Conservation (phyloP, 92 coral and sea anemone species). For the Scolanthus callimorphus region DNA sequence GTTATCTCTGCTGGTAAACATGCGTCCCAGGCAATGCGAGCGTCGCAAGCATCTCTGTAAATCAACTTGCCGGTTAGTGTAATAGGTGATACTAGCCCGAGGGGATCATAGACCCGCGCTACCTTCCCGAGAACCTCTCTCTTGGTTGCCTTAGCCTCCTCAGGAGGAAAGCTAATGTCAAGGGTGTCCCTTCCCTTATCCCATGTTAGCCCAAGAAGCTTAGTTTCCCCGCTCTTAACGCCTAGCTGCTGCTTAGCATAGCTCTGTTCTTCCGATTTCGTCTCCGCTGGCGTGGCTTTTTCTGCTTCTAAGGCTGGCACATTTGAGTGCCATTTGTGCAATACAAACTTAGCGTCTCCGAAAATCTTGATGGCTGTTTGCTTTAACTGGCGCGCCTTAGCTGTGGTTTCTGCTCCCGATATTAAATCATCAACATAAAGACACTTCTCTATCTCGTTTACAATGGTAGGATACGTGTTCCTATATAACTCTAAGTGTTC, state of each 20-base stretch:
- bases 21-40: background rate
- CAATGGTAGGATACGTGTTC: background rate
- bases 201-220: constrained; percentile 40
- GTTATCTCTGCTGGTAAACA: background rate
- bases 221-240: constrained; percentile 19
- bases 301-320: constrained; percentile 29
- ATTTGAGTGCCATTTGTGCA: constrained; percentile 63
- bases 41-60: background rate
- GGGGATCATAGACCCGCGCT: constrained; percentile 45
- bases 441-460: background rate
- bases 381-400: background rate
- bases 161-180: constrained; percentile 19
- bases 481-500: constrained; percentile 4
- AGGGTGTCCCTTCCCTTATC: constrained; percentile 25
- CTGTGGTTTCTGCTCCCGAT: background rate
- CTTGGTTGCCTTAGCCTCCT: constrained; percentile 23
- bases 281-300: constrained; percentile 11
- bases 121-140: constrained; percentile 33
- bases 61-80: background rate
- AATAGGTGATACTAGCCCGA: constrained; percentile 12
- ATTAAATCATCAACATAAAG: constrained; percentile 11
- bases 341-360: constrained; percentile 27
- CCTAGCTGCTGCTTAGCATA: constrained; percentile 42
- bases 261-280: too few relatives aligned
- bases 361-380: constrained; percentile 2